phyloP scores from a whole-genome alignment of 2,888 invertebrate genomes.

The Horisme vitalbata region DNA sequence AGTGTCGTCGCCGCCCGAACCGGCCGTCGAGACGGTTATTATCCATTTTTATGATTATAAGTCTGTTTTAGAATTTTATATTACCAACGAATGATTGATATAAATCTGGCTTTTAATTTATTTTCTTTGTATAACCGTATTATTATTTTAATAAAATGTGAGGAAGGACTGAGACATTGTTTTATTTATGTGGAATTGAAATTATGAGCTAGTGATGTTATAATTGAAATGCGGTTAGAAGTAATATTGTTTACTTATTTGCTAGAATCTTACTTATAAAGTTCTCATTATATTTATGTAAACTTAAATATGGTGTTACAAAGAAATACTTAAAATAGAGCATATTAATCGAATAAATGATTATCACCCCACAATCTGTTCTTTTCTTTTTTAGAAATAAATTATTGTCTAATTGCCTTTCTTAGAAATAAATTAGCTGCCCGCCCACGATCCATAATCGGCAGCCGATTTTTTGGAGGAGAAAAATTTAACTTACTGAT shows the following conservation, averaged over 20 bases:
- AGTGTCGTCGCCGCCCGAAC: slow-evolving; percentile 29
- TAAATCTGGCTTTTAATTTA: slow-evolving; percentile 81
- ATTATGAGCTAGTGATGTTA: slow-evolving; percentile 52
- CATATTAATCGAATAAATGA: slow-evolving; percentile 81
- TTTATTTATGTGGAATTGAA: slow-evolving; percentile 72
- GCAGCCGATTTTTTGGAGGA: no score
- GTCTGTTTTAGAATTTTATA: slow-evolving; percentile 83
- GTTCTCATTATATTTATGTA: slow-evolving; percentile 67
- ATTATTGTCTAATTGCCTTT: not conserved
- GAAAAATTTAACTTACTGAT: no score
- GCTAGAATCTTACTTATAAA: slow-evolving; percentile 55
- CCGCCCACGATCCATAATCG: no score
- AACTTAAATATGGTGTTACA: slow-evolving; percentile 80
- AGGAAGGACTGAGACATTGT: slow-evolving; percentile 78
- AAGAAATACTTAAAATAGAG: slow-evolving; percentile 76
- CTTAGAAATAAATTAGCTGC: not conserved
- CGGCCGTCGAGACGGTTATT: slow-evolving; percentile 53
- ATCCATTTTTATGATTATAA: slow-evolving; percentile 72
- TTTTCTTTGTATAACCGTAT: slow-evolving; percentile 82
- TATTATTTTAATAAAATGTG: slow-evolving; percentile 79
- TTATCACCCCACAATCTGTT: slow-evolving; percentile 63
- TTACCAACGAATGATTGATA: slow-evolving; percentile 81
- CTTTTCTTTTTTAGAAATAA: slow-evolving; percentile 47
- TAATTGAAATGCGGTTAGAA: slow-evolving; percentile 50
- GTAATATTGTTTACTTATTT: slow-evolving; percentile 67